These are phyloP conservation scores for Orthonevra nobilis DNA, from an alignment of 2,888 invertebrate genomes.

Conservation along the genomic window DNA sequence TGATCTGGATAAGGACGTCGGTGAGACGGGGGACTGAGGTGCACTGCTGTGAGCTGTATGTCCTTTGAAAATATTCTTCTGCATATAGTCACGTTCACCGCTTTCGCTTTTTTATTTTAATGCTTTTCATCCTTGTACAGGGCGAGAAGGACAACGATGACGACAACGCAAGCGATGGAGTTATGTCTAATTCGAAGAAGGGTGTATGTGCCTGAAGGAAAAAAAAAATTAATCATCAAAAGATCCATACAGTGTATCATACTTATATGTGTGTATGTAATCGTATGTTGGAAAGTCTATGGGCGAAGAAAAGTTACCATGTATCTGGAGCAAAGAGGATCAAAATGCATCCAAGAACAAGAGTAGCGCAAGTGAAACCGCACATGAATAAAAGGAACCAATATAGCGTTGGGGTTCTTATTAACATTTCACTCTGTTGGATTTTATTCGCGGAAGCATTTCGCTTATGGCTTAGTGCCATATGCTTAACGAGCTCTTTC, in stretches of 20 bases:
- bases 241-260: constrained; percentile 1
- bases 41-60: too few species aligned
- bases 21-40: not conserved
- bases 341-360: not conserved
- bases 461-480: too few species aligned
- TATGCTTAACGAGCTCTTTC: too few species aligned
- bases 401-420: not conserved
- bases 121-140: constrained; percentile 29
- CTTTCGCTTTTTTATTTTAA: constrained; percentile 20
- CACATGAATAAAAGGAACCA: not conserved
- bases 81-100: constrained; percentile 51
- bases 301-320: constrained; percentile 15
- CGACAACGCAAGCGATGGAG: not conserved
- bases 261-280: not conserved
- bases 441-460: too few species aligned
- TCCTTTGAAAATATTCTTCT: constrained; percentile 40
- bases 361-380: not conserved
- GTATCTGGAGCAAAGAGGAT: constrained; percentile 22
- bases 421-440: not conserved
- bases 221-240: constrained; percentile 28
- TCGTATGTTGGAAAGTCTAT: not conserved
- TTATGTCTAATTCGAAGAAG: not conserved
- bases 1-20: not conserved
- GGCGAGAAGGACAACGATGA: constrained; percentile 11
- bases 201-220: not conserved